Conservation (phyloP, 2,888 invertebrate species). For the Dryocosmus kuriphilus region DNA sequence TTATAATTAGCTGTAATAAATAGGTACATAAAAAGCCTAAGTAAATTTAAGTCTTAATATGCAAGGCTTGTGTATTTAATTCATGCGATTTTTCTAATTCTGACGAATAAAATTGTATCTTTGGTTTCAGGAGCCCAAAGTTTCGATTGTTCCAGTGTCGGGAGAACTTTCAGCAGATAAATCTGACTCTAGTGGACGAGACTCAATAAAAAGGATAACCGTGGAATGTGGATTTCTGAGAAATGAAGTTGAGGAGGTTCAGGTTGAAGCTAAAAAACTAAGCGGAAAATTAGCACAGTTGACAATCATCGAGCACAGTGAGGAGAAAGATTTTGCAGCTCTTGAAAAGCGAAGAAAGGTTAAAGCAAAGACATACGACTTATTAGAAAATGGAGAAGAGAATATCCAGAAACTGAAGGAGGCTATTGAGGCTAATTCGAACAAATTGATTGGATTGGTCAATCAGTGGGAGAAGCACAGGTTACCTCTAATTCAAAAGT, state of each 20-base stretch:
- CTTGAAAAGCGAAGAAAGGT: slow-evolving; percentile 78
- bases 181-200: slow-evolving; percentile 56
- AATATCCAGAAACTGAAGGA: slow-evolving; percentile 81
- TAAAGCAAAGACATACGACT: slow-evolving; percentile 81
- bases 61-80: background rate
- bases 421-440: slow-evolving; percentile 82
- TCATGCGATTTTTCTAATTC: background rate
- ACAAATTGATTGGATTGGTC: slow-evolving; percentile 82
- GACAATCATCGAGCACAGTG: slow-evolving; percentile 64
- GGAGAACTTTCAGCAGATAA: slow-evolving; percentile 40
- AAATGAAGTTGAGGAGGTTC: slow-evolving; percentile 69
- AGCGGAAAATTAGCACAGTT: slow-evolving; percentile 68
- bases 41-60: background rate
- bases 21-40: too few relatives aligned
- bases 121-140: slow-evolving; percentile 52
- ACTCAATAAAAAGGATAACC: slow-evolving; percentile 74
- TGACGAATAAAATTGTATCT: background rate
- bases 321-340: slow-evolving; percentile 77
- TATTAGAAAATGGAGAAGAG: slow-evolving; percentile 83
- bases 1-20: too few relatives aligned
- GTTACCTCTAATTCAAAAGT: slow-evolving; percentile 82
- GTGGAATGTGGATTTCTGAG: slow-evolving; percentile 72
- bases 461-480: slow-evolving; percentile 88
- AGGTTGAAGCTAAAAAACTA: slow-evolving; percentile 71
- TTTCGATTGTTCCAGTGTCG: slow-evolving; percentile 43